Percentiles rank a stretch among this genome's conserved stretches.
phyloP scores from a whole-genome alignment of 2,888 invertebrate species.

The Megastigmus dorsalis region DNA sequence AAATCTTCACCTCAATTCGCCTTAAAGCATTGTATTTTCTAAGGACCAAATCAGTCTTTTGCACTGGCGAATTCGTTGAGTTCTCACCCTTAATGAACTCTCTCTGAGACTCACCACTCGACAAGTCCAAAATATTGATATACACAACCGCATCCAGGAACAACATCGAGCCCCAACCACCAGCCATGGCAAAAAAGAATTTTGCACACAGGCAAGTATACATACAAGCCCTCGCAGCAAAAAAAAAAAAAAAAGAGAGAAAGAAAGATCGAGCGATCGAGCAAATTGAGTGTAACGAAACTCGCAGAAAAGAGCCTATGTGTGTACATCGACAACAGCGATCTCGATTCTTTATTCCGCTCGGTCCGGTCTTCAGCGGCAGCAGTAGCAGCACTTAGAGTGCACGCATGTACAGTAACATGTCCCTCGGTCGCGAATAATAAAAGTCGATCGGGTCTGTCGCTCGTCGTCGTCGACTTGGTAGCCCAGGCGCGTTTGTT shows the following conservation, averaged over 20 bases:
- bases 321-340: too few species aligned
- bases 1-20: too few species aligned
- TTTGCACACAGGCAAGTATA: background rate
- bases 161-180: too few species aligned
- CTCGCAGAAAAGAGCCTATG: too few species aligned
- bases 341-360: too few species aligned
- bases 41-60: too few species aligned
- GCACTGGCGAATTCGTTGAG: too few species aligned
- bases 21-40: too few species aligned
- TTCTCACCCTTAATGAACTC: too few species aligned
- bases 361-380: background rate
- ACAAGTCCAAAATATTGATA: too few species aligned
- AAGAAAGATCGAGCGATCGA: conserved; percentile 39
- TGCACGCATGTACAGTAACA: conserved; percentile 34
- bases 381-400: background rate
- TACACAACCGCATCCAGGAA: too few species aligned
- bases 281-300: conserved; percentile 52
- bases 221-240: background rate
- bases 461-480: conserved; percentile 55
- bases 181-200: background rate
- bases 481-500: conserved; percentile 64
- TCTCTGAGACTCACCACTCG: too few species aligned
- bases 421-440: conserved; percentile 6
- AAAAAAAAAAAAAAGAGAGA: conserved; percentile 39
- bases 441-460: conserved; percentile 71